Evolutionary conservation across 2,113 vertebrate genomes (phyloP).

Genomic region (Cryptotis parvus): DNA sequence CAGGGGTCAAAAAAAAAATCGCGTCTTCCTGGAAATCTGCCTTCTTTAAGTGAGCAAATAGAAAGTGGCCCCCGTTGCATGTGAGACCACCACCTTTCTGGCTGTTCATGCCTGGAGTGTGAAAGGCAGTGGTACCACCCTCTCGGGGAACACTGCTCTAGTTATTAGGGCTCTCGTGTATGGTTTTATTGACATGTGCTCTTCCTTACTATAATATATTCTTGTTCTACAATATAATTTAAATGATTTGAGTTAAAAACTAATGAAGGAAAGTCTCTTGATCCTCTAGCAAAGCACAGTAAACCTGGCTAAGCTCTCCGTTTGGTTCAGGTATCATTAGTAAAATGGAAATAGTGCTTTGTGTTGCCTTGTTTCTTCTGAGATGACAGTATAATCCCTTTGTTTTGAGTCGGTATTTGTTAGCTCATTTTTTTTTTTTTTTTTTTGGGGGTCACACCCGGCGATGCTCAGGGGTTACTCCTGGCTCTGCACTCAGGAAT

Average conservation of each 20-base stretch:
- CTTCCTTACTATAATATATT: neutral
- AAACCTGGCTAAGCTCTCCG: neutral
- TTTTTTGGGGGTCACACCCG: too few relatives aligned
- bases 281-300: neutral
- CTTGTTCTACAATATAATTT: conserved; percentile 25
- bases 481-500: too few relatives aligned
- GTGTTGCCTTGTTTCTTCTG: neutral
- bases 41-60: too few relatives aligned
- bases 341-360: conserved; percentile 28
- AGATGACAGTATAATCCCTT: neutral
- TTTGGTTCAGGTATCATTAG: neutral
- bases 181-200: conserved; percentile 44
- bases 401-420: neutral
- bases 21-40: too few relatives aligned
- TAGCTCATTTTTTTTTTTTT: neutral
- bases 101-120: too few relatives aligned
- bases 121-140: neutral
- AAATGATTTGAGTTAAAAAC: conserved; percentile 35
- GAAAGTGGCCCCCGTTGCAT: too few relatives aligned
- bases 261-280: neutral
- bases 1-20: too few relatives aligned
- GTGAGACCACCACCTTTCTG: too few relatives aligned
- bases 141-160: neutral
- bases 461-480: too few relatives aligned
- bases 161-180: conserved; percentile 2